A percentile compares a stretch with the other conserved stretches of the same genome.
These are phyloP conservation scores for Yponomeuta malinellus DNA, from an alignment of 2,888 invertebrate genomes.

Conservation along the genomic window DNA sequence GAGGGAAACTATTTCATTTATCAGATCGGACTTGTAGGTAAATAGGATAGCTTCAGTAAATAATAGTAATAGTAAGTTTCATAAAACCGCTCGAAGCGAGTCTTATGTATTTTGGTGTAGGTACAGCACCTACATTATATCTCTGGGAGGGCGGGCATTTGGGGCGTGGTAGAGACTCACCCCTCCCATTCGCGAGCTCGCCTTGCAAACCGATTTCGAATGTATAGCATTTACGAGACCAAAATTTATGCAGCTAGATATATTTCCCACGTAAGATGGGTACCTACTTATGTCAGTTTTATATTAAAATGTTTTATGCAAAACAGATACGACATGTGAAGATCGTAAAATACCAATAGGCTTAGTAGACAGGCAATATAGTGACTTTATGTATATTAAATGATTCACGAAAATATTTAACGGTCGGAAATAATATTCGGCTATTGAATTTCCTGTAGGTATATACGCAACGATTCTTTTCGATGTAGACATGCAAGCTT, in stretches of 20 bases:
- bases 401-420: not conserved
- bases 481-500: not conserved
- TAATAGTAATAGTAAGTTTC: not conserved
- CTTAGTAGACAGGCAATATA: conserved; percentile 3
- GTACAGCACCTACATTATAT: conserved; percentile 18
- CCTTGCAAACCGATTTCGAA: conserved; percentile 45
- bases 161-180: conserved; percentile 45
- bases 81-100: not conserved
- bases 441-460: not conserved
- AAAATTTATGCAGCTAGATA: no score
- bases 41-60: no score
- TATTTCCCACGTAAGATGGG: no score
- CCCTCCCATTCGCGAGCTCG: conserved; percentile 44
- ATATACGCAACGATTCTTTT: no score
- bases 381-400: not conserved
- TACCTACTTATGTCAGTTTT: not conserved
- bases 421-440: not conserved
- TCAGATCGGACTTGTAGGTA: no score
- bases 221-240: not conserved
- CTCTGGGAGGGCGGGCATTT: conserved; percentile 32
- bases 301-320: conserved; percentile 3
- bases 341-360: conserved; percentile 10
- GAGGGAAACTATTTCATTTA: no score
- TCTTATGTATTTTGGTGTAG: conserved; percentile 11
- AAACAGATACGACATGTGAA: conserved; percentile 8